Conservation (phyloP, 2,797 vertebrate genomes). For the Pangasius larnaudii region DNA sequence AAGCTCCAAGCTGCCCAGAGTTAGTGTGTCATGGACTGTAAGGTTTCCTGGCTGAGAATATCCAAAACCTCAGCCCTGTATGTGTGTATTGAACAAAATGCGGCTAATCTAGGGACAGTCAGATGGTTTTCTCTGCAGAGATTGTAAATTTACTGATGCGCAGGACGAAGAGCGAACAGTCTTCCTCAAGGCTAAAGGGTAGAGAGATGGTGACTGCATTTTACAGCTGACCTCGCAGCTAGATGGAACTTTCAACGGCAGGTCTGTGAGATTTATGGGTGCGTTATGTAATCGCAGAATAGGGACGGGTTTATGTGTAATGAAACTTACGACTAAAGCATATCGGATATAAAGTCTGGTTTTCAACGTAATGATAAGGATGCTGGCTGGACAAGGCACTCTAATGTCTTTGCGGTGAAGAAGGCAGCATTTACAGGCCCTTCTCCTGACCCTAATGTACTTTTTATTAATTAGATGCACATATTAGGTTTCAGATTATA, state of each 20-base stretch:
- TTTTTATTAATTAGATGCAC: background rate
- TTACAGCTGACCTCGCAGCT: constrained; percentile 20
- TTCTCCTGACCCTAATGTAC: background rate
- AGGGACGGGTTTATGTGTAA: background rate
- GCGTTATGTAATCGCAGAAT: background rate
- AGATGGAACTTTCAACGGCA: constrained; percentile 4
- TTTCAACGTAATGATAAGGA: background rate
- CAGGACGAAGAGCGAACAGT: constrained; percentile 20
- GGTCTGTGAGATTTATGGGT: background rate
- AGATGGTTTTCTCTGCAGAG: constrained; percentile 52
- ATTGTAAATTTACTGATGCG: constrained; percentile 54
- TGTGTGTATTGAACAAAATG: constrained; percentile 11
- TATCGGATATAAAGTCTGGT: background rate
- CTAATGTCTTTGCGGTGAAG: background rate
- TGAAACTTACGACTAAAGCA: background rate
- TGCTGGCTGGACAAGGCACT: background rate
- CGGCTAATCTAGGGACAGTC: constrained; percentile 42
- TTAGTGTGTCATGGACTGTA: constrained; percentile 4
- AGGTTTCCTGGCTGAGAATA: background rate
- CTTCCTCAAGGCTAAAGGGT: constrained; percentile 13
- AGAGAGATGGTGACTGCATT: constrained; percentile 1
- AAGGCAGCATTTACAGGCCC: background rate
- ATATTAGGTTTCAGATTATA: constrained; percentile 1
- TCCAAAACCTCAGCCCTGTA: background rate
- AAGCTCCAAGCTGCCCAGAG: background rate